Conservation (phyloP, 2,888 invertebrate species). For the Ochlodes sylvanus region DNA sequence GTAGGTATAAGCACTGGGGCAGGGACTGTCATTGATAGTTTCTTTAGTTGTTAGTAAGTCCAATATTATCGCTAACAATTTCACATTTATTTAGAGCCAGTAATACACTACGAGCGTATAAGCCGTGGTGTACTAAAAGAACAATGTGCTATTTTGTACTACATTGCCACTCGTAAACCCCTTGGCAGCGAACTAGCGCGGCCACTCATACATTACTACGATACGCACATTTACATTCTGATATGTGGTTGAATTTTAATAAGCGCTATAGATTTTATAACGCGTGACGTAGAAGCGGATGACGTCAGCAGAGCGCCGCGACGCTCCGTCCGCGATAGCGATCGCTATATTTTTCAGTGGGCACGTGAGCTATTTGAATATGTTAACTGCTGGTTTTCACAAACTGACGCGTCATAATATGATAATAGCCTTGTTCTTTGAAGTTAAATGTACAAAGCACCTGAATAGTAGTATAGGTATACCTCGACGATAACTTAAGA, state of each 20-base stretch:
- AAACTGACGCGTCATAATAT: background rate
- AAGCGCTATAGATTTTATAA: constrained; percentile 29
- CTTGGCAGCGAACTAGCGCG: constrained; percentile 22
- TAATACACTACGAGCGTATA: background rate
- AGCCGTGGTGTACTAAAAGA: constrained; percentile 6
- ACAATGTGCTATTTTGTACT: constrained; percentile 28
- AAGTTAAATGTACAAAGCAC: background rate
- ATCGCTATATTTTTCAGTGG: constrained; percentile 29
- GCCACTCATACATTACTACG: constrained; percentile 10
- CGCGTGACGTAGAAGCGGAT: constrained; percentile 21
- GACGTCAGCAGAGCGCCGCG: constrained; percentile 10
- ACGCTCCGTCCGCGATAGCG: constrained; percentile 10
- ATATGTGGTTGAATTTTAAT: constrained; percentile 31
- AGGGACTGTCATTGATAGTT: too few relatives aligned
- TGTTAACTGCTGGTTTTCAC: constrained; percentile 10
- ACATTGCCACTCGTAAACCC: constrained; percentile 13
- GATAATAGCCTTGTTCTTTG: background rate
- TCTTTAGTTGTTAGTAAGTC: too few relatives aligned
- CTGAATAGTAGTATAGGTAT: too few relatives aligned
- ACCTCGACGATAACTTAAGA: too few relatives aligned
- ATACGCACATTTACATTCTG: constrained; percentile 15
- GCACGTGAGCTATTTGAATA: constrained; percentile 28
- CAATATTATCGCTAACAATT: background rate
- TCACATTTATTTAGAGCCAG: background rate
- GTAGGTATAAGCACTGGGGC: too few relatives aligned